A percentile compares a stretch with the other conserved stretches of the same genome.
Evolutionary conservation across 2,797 vertebrate genomes (phyloP).

Genomic region (Acanthiza pusilla): DNA sequence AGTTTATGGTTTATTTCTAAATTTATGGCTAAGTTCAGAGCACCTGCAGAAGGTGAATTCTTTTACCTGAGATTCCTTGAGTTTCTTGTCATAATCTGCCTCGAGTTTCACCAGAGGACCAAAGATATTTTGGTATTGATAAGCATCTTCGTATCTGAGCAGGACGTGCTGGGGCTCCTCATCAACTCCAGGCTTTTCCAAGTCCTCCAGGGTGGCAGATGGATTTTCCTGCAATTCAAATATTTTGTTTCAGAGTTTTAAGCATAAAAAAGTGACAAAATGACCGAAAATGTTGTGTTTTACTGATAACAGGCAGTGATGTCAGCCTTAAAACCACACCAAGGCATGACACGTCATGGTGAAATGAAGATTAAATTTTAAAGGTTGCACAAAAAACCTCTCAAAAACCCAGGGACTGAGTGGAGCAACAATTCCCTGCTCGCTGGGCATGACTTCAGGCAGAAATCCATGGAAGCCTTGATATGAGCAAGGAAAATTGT

Average conservation of each 20-base stretch:
- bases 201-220: conserved; percentile 92
- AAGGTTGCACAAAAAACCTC: not conserved
- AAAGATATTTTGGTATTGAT: conserved; percentile 99
- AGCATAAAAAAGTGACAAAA: not conserved
- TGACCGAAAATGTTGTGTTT: fast-evolving
- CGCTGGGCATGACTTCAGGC: not conserved
- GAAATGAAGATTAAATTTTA: not conserved
- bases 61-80: conserved; percentile 96
- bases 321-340: not conserved
- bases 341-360: no score
- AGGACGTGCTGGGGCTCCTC: conserved; percentile 97
- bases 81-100: conserved; percentile 98
- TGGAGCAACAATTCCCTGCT: not conserved
- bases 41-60: not conserved
- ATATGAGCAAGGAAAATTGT: not conserved
- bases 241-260: not conserved
- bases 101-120: conserved; percentile 97
- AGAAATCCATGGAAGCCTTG: not conserved
- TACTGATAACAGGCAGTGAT: not conserved
- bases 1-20: no score
- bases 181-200: conserved; percentile 97
- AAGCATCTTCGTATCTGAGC: conserved; percentile 97
- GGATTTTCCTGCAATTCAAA: conserved; percentile 87
- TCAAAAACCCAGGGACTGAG: not conserved
- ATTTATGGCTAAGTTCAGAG: not conserved